Base-by-base conservation (phyloP, 2,797 vertebrate species). In the Phrynocephalus vlangalii region DNA sequence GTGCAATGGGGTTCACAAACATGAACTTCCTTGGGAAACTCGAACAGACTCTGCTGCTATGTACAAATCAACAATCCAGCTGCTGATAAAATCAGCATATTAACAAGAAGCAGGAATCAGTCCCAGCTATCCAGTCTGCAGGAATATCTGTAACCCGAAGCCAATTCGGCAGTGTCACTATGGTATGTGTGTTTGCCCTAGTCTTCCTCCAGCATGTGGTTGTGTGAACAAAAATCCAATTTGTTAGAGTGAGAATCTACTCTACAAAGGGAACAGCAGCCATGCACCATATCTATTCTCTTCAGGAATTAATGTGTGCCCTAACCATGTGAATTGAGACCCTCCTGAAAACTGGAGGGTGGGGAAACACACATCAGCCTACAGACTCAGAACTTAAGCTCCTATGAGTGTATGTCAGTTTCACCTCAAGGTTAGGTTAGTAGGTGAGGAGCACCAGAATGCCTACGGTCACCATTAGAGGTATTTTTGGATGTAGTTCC, bases 1-100 rank as follows among this genome's bases (percentile, higher is more conserved):
- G 85, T 15, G n/a, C 28, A 38, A n/a, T 48, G 28, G 20, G 10
- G 38, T 48, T 90, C 90, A 48, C 18, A 83, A 78, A 87, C 77
- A 76, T 79, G 72, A 48, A 63, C 10, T 85, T 84, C 86, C 76
- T 91, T 91, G 88, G 92, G 90, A 94, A 94, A 91, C 38, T 88
- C 15, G 1, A 90, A 80, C 63, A 67, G 85, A 77, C 68, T 87
- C 82, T 88, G 83, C 82, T 87, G 83, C 67, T 82, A 84, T 86
- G 63, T 88, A 73, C 91, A 93, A 88, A 87, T 90, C 88, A 80
- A 79, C 87, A 88, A 90, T 89, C 90, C 86, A 1, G 80, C 83
- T 79, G 73, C 67, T 33, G 0, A 22, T 81, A 89, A 82, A 93
- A 82, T 16, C 48, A 84, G 70, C 67, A 13, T 16, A 68, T 88